Conservation (phyloP, 1,140 invertebrate genomes). For the Holcopasites calliopsidis region DNA sequence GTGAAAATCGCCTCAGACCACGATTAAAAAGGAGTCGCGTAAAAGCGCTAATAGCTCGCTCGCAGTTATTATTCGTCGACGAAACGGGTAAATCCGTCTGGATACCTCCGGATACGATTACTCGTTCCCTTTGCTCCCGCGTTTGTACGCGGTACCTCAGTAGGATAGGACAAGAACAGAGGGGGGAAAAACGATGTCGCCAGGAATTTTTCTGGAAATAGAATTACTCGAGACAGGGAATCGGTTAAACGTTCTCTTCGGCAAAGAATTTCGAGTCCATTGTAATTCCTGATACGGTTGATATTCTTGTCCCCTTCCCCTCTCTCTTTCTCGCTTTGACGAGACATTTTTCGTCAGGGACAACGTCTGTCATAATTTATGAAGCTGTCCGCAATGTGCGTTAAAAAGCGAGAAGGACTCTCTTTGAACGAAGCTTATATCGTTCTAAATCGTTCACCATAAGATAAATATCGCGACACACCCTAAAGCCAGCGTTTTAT, state of each 20-base stretch:
- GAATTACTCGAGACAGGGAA: neutral
- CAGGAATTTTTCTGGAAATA: conserved; percentile 15
- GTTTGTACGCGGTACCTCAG: neutral
- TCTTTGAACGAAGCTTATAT: neutral
- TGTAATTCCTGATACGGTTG: neutral
- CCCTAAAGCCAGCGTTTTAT: neutral
- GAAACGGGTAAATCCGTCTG: neutral
- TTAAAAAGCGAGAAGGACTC: too few species aligned
- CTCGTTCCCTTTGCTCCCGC: neutral
- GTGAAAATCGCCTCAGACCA: neutral
- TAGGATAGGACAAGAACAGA: neutral
- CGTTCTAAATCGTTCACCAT: neutral
- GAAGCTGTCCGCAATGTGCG: neutral
- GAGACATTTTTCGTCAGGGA: neutral
- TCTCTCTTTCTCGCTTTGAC: neutral
- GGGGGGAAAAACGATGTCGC: neutral
- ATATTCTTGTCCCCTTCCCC: neutral
- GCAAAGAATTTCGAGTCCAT: neutral
- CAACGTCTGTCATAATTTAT: neutral
- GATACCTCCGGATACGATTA: conserved; percentile 11
- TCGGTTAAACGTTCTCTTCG: neutral
- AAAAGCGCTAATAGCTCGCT: conserved; percentile 6
- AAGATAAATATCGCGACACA: neutral
- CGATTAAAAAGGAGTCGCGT: conserved; percentile 27
- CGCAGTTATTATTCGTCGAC: conserved; percentile 22